A percentile compares a stretch with the other conserved stretches of the same genome.
Evolutionary conservation across 1,140 invertebrate genomes (phyloP).

Genomic region (Mizuhopecten yessoensis): DNA sequence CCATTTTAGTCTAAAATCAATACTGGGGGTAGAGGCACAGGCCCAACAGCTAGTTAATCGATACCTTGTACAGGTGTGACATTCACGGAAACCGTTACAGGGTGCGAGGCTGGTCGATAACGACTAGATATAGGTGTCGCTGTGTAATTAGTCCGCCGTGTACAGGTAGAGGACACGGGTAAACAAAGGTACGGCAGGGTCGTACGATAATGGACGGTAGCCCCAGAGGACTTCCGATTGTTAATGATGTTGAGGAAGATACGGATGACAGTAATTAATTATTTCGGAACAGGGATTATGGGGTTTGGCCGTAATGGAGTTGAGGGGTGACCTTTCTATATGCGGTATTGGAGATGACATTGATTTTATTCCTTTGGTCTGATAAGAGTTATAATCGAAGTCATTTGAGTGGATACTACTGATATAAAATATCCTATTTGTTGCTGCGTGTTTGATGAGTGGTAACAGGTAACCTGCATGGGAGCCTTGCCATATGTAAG

Average conservation of each 20-base stretch:
- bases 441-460: background rate
- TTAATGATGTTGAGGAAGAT: conserved; percentile 8
- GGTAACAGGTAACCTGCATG: background rate
- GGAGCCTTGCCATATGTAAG: too few species aligned
- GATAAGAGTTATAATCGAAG: background rate
- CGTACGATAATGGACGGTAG: background rate
- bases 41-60: background rate
- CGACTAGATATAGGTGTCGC: background rate
- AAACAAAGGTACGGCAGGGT: conserved; percentile 17
- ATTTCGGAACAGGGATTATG: conserved; percentile 38
- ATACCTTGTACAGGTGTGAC: conserved; percentile 1
- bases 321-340: background rate
- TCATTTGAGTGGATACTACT: background rate
- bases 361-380: conserved; percentile 9
- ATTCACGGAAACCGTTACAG: too few species aligned
- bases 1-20: conserved; percentile 15
- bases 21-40: background rate
- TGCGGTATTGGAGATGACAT: background rate
- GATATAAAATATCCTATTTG: too few species aligned
- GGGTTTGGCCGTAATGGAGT: background rate
- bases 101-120: conserved; percentile 7
- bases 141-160: conserved; percentile 26
- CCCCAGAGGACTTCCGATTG: conserved; percentile 30
- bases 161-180: background rate
- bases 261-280: conserved; percentile 25